These are phyloP conservation scores for Apis dorsata DNA, from an alignment of 1,140 invertebrate genomes.

Conservation along the genomic window DNA sequence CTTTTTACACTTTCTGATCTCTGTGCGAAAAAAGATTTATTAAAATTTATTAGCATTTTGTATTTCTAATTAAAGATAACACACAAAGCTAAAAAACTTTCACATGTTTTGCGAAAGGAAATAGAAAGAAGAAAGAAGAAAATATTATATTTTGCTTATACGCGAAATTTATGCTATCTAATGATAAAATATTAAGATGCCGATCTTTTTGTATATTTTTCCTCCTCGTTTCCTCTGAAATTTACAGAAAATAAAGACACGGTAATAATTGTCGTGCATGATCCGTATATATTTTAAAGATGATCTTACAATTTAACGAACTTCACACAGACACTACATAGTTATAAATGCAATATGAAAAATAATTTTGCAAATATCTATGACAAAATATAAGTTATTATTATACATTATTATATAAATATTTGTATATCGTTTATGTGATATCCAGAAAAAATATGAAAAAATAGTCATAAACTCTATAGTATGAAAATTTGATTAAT, in stretches of 20 bases:
- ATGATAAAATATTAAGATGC: constrained; percentile 8
- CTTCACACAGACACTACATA: not conserved
- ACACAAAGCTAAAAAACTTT: not conserved
- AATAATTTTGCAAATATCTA: constrained; percentile 17
- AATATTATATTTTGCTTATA: constrained; percentile 40
- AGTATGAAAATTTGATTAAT: constrained; percentile 17
- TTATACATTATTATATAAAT: constrained; percentile 1
- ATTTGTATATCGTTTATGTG: constrained; percentile 29
- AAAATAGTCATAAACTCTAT: constrained; percentile 27
- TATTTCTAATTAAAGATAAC: constrained; percentile 2
- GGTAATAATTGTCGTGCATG: not conserved
- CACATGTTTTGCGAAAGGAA: not conserved
- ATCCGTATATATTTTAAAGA: constrained; percentile 15
- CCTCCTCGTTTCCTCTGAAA: not conserved
- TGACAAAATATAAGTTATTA: constrained; percentile 30
- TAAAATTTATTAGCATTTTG: constrained; percentile 18
- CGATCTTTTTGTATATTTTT: constrained; percentile 6
- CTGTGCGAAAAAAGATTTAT: not conserved
- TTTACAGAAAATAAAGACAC: not conserved
- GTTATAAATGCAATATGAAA: not conserved
- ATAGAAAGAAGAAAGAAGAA: not conserved
- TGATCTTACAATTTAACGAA: not conserved
- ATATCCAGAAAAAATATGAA: constrained; percentile 13
- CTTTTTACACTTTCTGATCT: constrained; percentile 22
- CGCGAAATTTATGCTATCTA: constrained; percentile 7